Conservation (phyloP, 2,888 invertebrate species). For the Clivina fossor region DNA sequence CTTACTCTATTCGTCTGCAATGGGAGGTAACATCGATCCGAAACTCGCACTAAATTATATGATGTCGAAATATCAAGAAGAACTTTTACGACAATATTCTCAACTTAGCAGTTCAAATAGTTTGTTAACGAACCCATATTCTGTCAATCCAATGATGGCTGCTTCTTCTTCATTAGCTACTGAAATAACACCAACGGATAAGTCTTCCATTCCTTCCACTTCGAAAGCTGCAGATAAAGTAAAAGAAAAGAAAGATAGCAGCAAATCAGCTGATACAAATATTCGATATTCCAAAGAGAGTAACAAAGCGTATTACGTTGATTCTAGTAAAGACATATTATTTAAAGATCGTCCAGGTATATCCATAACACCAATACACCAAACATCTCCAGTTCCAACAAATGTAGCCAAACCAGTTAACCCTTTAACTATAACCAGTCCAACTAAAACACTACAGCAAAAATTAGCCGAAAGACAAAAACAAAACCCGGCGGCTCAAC, state of each 20-base stretch:
- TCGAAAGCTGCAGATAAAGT: constrained; percentile 9
- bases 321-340: constrained; percentile 22
- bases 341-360: constrained; percentile 56
- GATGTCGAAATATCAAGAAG: constrained; percentile 51
- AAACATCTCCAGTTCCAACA: constrained; percentile 19
- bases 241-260: not conserved
- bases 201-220: constrained; percentile 37
- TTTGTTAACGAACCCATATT: constrained; percentile 9
- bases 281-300: constrained; percentile 27
- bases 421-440: constrained; percentile 54
- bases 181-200: constrained; percentile 38
- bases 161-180: constrained; percentile 40
- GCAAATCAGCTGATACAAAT: constrained; percentile 3
- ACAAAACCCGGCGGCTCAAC: constrained; percentile 46
- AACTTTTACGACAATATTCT: constrained; percentile 52
- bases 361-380: constrained; percentile 53
- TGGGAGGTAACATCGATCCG: constrained; percentile 39
- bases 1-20: constrained; percentile 5
- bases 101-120: constrained; percentile 40
- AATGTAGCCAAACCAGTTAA: constrained; percentile 32
- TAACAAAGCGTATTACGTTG: constrained; percentile 22
- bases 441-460: constrained; percentile 68
- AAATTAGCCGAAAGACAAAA: constrained; percentile 69
- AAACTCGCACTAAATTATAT: constrained; percentile 48
- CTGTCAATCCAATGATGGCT: not conserved